A percentile compares a stretch with the other conserved stretches of the same genome.
Evolutionary conservation across 2,113 vertebrate species (phyloP).

Genomic region (Promerops cafer): DNA sequence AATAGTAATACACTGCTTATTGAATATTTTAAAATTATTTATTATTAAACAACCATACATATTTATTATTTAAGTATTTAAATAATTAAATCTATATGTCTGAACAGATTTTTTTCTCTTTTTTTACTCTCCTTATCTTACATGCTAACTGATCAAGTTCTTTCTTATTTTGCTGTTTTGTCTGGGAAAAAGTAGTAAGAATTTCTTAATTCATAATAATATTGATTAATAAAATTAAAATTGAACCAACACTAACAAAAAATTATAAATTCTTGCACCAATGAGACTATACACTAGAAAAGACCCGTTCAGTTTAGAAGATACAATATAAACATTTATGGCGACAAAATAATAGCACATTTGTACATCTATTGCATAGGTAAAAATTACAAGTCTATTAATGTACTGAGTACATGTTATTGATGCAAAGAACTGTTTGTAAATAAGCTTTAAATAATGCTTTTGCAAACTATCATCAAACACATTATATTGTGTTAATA

Average conservation of each 20-base stretch:
- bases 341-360: neutral
- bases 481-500: neutral
- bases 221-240: neutral
- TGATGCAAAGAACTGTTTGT: neutral
- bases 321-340: neutral
- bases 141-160: neutral
- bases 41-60: neutral
- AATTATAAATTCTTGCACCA: neutral
- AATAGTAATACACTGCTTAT: neutral
- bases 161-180: neutral
- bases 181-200: neutral
- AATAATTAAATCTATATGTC: neutral
- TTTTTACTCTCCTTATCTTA: neutral
- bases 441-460: neutral
- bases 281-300: neutral
- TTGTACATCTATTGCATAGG: neutral
- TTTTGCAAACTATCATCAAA: neutral
- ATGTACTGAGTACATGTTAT: neutral
- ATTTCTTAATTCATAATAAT: neutral
- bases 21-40: neutral
- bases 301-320: neutral
- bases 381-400: neutral
- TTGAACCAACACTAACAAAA: neutral
- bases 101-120: neutral
- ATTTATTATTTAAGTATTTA: neutral